Evolutionary conservation across 2,888 invertebrate species (phyloP).

Genomic region (Drosophila atripex): DNA sequence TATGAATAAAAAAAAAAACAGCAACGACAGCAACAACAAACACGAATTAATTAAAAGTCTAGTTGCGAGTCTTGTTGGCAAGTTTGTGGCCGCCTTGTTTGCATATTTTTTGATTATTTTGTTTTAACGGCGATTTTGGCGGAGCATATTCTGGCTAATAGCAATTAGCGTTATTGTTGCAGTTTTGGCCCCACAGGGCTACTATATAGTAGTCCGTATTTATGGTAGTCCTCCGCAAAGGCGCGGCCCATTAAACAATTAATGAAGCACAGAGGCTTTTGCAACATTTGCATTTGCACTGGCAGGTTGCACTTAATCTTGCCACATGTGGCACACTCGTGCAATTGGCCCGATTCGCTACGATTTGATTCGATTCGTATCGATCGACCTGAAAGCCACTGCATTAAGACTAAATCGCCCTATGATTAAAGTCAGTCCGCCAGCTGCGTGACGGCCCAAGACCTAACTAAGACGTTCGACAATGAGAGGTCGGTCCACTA

Average conservation of each 20-base stretch:
- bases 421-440: slow-evolving; percentile 64
- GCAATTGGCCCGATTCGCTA: background rate
- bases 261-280: slow-evolving; percentile 64
- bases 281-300: slow-evolving; percentile 31
- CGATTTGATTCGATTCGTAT: slow-evolving; percentile 2
- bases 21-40: slow-evolving; percentile 37
- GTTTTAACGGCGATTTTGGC: slow-evolving; percentile 47
- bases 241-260: slow-evolving; percentile 76
- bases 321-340: slow-evolving; percentile 30
- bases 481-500: slow-evolving; percentile 8
- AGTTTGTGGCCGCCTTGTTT: slow-evolving; percentile 66
- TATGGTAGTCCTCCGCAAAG: slow-evolving; percentile 34
- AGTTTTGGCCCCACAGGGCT: slow-evolving; percentile 16
- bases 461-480: slow-evolving; percentile 55
- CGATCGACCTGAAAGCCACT: slow-evolving; percentile 43
- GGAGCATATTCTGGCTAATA: slow-evolving; percentile 58
- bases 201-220: slow-evolving; percentile 23
- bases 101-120: slow-evolving; percentile 71
- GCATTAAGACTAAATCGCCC: slow-evolving; percentile 53
- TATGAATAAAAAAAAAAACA: slow-evolving; percentile 32
- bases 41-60: slow-evolving; percentile 73
- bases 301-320: slow-evolving; percentile 23
- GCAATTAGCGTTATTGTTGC: slow-evolving; percentile 69
- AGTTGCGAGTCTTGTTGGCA: slow-evolving; percentile 51
- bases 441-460: slow-evolving; percentile 55